These are phyloP conservation scores for Daptonema setosum DNA, from an alignment of 2,888 invertebrate genomes.

Conservation along the genomic window DNA sequence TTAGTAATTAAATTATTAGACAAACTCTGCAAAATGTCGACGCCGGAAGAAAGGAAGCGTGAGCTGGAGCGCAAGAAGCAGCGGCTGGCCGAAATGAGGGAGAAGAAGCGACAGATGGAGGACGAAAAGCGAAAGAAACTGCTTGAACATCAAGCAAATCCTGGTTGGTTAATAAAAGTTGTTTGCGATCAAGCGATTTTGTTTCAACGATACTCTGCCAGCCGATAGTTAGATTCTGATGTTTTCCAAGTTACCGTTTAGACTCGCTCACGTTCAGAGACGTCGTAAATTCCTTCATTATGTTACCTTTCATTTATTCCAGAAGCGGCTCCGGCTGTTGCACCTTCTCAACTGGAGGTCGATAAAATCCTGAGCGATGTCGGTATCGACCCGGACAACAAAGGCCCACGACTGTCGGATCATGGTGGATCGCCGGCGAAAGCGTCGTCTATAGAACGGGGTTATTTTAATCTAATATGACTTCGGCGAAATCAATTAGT, in stretches of 20 bases:
- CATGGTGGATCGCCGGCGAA: not conserved
- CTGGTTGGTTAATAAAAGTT: no score
- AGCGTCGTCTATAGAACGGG: no score
- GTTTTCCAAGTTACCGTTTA: no score
- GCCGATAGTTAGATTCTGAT: no score
- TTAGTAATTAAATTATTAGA: not conserved
- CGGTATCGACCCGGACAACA: no score
- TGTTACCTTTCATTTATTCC: not conserved
- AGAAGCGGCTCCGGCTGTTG: not conserved
- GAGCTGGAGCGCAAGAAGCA: constrained; percentile 18
- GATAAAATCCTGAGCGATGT: not conserved
- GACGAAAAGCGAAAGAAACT: constrained; percentile 7
- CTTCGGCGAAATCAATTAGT: no score
- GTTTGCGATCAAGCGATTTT: no score
- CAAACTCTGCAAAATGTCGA: constrained; percentile 1
- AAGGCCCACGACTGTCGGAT: no score
- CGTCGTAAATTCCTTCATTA: no score
- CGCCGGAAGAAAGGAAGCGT: constrained; percentile 9
- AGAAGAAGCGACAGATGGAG: constrained; percentile 9
- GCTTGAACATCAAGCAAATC: constrained; percentile 1
- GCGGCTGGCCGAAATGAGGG: constrained; percentile 13
- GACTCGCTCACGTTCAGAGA: no score
- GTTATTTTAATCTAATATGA: no score
- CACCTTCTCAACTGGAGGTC: not conserved
- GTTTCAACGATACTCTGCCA: no score